Conservation (phyloP, 2,888 invertebrate genomes). For the Cataglyphis livida region DNA sequence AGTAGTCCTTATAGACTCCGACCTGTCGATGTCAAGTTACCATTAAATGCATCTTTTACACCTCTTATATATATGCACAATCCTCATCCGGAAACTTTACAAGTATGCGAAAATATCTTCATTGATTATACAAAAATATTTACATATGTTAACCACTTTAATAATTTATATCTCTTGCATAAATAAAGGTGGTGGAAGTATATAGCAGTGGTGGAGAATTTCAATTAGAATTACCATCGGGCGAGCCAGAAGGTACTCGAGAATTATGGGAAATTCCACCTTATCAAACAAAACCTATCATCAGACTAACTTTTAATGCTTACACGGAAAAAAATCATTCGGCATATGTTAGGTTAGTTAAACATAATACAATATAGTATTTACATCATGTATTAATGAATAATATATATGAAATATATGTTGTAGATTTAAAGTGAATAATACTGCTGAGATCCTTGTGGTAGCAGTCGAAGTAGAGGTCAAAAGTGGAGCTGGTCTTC, state of each 20-base stretch:
- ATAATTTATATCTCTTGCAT: neutral
- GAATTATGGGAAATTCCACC: constrained; percentile 97
- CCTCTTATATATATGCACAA: constrained; percentile 97
- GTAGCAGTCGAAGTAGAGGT: constrained; percentile 95
- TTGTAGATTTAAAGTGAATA: constrained; percentile 90
- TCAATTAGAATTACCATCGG: constrained; percentile 94
- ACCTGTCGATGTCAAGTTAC: constrained; percentile 96
- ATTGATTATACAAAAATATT: neutral
- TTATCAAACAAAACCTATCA: constrained; percentile 94
- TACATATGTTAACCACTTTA: neutral
- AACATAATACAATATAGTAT: neutral
- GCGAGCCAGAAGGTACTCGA: constrained; percentile 92
- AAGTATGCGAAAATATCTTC: constrained; percentile 87
- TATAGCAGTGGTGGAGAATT: constrained; percentile 96
- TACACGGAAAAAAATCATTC: constrained; percentile 93
- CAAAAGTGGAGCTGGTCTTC: constrained; percentile 89
- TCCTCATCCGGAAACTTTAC: constrained; percentile 94
- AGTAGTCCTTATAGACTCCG: constrained; percentile 96
- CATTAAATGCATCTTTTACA: constrained; percentile 95
- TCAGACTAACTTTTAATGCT: constrained; percentile 93
- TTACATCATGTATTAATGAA: neutral
- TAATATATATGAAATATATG: constrained; percentile 50
- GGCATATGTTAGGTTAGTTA: constrained; percentile 90
- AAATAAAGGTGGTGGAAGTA: constrained; percentile 90
- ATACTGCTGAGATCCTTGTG: constrained; percentile 90